These are phyloP conservation scores for Stylophora pistillata DNA, from an alignment of 64 coral and sea anemone species.

Conservation along the genomic window DNA sequence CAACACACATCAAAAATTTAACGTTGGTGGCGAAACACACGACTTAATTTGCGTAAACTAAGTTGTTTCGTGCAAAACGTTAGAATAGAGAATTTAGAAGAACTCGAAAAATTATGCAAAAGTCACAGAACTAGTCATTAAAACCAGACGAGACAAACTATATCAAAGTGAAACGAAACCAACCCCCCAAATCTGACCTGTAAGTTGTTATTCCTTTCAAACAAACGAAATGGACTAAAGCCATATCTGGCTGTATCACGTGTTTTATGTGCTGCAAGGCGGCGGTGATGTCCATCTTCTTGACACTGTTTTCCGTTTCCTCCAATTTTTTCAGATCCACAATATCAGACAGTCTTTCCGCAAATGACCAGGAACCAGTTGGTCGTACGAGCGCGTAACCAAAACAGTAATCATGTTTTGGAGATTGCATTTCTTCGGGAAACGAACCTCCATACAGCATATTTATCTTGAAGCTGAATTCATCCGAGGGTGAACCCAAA, in stretches of 20 bases:
- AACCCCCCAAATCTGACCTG: conserved; percentile 1
- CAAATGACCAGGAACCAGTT: conserved; percentile 29
- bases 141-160: too few relatives aligned
- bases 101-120: too few relatives aligned
- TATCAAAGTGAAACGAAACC: too few relatives aligned
- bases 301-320: neutral
- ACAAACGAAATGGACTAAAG: conserved; percentile 25
- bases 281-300: conserved; percentile 3
- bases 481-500: neutral
- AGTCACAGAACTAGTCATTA: too few relatives aligned
- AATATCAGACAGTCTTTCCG: neutral
- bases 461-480: neutral
- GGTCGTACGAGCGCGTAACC: neutral
- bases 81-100: too few relatives aligned
- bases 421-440: neutral
- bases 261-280: conserved; percentile 16
- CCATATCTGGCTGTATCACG: conserved; percentile 11
- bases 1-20: too few relatives aligned
- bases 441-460: conserved; percentile 6
- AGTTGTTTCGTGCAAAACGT: too few relatives aligned
- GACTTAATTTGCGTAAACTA: too few relatives aligned
- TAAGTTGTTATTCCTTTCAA: conserved; percentile 28
- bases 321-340: neutral
- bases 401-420: neutral
- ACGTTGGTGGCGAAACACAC: too few relatives aligned